Base-by-base conservation (phyloP, 2,888 invertebrate genomes). In the Dermolepida albohirtum region DNA sequence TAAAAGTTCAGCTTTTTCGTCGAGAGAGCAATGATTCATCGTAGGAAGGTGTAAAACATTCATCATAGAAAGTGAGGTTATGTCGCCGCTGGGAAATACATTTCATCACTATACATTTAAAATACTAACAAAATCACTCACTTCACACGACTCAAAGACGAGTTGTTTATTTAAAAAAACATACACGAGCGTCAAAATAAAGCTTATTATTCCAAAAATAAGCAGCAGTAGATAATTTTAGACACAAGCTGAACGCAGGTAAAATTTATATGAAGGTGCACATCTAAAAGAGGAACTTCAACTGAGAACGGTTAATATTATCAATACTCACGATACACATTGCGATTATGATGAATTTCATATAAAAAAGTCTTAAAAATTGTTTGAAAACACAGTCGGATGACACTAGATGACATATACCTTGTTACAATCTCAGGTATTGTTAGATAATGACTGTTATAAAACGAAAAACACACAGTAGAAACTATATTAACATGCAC, bases 1-100 rank as follows among this genome's bases (percentile, higher is more conserved):
- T 70, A 72, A 73, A 72, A 62, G 34, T 47, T 14, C 34, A 12
- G 47, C 22, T 43, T 57, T 57, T 43, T 43, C 55, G 11, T 55
- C 57, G 43, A 22, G 27, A 11, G 16, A 47, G 47, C 43, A 62
- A 62, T 62, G 59, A 62, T 34, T 62, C 59, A 62, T 62, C 59
- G 59, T 14, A 6, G 41, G n/a, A 43, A 27, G 12, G 41, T 55
- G 22, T 29, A 27, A 29, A 51, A 51, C 51, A 29, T 27, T 59
- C 44, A 34, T 7, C n/a, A 34, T 14, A 62, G 34, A 62, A 62
- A 62, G 59, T 62, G 34, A 62, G 59, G 59, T 62, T 62, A 62
- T 59, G 59, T 59, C 22, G 14, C 29, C 27, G 47, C 34, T 10
- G 16, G 34, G 14, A 34, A 14, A 22, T 34, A 47, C 59, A 44